Evolutionary conservation across 2,113 vertebrate species (phyloP).

Genomic region (Athene cunicularia): DNA sequence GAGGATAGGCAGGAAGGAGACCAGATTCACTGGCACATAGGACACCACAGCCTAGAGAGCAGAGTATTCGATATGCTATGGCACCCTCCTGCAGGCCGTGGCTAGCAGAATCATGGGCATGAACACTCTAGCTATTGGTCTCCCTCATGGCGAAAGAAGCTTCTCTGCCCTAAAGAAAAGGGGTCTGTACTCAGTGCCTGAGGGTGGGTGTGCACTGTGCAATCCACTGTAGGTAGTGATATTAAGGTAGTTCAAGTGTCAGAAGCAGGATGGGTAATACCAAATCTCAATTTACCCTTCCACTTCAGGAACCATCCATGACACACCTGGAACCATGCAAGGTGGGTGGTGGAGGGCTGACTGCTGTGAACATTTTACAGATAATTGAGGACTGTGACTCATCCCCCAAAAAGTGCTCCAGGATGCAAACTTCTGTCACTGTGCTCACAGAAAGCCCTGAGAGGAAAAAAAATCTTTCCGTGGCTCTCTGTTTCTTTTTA

Average conservation of each 20-base stretch:
- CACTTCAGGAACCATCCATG: not conserved
- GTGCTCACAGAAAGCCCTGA: not conserved
- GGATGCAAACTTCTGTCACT: not conserved
- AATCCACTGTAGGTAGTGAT: not conserved
- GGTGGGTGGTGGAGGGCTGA: not conserved
- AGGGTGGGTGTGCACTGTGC: not conserved
- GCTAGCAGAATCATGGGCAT: rapidly evolving
- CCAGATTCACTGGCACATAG: not conserved
- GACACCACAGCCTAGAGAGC: not conserved
- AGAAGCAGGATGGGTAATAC: not conserved
- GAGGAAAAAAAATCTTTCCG: not conserved
- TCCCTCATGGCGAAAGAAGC: not conserved
- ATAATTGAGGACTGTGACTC: not conserved
- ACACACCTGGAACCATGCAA: not conserved
- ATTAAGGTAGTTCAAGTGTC: not conserved
- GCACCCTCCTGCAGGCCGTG: not conserved
- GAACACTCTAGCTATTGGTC: not conserved
- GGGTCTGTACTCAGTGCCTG: not conserved
- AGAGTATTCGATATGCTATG: not conserved
- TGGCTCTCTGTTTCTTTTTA: not conserved
- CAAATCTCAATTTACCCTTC: not conserved
- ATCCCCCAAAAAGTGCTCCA: not conserved
- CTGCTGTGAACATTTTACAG: not conserved
- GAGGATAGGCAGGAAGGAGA: not conserved
- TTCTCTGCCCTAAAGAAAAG: not conserved